phyloP scores from a whole-genome alignment of 2,797 vertebrate species.

The Thaleichthys pacificus region DNA sequence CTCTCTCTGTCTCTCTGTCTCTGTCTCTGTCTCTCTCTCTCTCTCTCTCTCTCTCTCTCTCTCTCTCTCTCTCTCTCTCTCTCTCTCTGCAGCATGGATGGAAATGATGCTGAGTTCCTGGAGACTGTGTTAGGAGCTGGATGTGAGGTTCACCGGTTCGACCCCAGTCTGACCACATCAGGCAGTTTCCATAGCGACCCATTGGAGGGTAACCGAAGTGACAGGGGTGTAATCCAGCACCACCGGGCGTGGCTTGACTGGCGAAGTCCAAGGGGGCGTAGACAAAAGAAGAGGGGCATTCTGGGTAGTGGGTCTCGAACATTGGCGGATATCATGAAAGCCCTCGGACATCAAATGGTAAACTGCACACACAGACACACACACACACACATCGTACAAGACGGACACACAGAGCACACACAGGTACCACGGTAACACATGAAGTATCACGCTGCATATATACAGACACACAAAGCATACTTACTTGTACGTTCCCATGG shows the following conservation, averaged over 20 bases:
- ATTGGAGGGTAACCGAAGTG: not conserved
- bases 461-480: conserved; percentile 61
- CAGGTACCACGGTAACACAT: conserved; percentile 1
- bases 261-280: conserved; percentile 57
- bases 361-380: conserved; percentile 30
- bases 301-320: conserved; percentile 64
- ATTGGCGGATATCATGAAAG: conserved; percentile 73
- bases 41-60: conserved; percentile 30
- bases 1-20: not conserved
- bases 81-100: conserved; percentile 68
- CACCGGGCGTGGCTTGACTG: conserved; percentile 79
- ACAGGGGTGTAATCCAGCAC: conserved; percentile 58
- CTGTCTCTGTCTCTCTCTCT: conserved; percentile 13
- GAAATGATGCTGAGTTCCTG: conserved; percentile 68
- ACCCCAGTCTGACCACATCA: conserved; percentile 68
- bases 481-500: conserved; percentile 72
- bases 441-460: conserved; percentile 10
- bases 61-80: not conserved
- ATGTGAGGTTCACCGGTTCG: conserved; percentile 77
- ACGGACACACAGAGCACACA: conserved; percentile 58
- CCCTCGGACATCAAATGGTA: conserved; percentile 72
- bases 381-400: conserved; percentile 19
- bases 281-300: conserved; percentile 52
- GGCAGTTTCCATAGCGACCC: conserved; percentile 41
- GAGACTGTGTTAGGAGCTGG: conserved; percentile 61